Conservation (phyloP, 1,140 invertebrate species). For the Trachymyrmex septentrionalis region DNA sequence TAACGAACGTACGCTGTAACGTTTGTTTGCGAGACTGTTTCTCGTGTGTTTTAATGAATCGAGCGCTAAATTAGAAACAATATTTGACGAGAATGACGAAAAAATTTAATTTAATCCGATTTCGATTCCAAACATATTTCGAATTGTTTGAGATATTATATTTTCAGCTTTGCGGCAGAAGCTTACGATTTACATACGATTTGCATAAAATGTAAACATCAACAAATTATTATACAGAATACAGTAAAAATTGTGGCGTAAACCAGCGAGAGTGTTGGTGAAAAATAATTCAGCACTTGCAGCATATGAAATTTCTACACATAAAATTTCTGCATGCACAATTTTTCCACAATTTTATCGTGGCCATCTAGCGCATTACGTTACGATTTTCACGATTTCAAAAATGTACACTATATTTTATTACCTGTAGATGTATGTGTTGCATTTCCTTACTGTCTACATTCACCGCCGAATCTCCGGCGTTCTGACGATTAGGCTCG, state of each 20-base stretch:
- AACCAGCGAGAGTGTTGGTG: background rate
- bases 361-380: background rate
- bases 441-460: background rate
- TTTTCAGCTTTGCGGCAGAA: background rate
- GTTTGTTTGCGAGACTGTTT: slow-evolving; percentile 26
- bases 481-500: slow-evolving; percentile 29
- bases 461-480: background rate
- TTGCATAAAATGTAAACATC: slow-evolving; percentile 29
- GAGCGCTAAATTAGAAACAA: slow-evolving; percentile 34
- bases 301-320: background rate
- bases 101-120: slow-evolving; percentile 9
- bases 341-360: background rate
- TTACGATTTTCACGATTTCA: background rate
- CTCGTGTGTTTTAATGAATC: slow-evolving; percentile 27
- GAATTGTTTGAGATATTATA: slow-evolving; percentile 22
- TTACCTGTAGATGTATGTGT: background rate
- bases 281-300: slow-evolving; percentile 17
- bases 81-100: background rate
- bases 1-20: slow-evolving; percentile 48
- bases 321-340: background rate
- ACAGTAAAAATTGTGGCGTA: background rate
- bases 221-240: slow-evolving; percentile 22
- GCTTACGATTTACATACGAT: background rate
- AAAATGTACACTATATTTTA: background rate
- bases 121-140: background rate